Evolutionary conservation across 2,113 vertebrate species (phyloP), one percentile per base, ranked within the genome.

Genomic region (Ptilorrhoa leucosticta): DNA sequence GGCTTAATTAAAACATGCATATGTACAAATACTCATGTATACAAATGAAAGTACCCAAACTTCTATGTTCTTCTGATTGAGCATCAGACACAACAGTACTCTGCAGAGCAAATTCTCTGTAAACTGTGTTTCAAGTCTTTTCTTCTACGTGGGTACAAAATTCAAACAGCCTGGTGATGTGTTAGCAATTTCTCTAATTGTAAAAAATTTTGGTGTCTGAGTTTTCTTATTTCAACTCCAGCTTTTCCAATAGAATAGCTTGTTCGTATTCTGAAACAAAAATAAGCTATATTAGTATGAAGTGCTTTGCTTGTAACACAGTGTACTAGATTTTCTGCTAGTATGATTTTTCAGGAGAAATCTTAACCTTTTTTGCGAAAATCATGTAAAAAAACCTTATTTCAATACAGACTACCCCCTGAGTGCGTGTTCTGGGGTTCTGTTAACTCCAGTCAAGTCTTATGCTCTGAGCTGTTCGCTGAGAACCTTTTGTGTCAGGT

Each of bases 1-100:
- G 80, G 60, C 80, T 87, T 89, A 89, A 94, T 95, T 83, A 95
- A 92, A 94, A 80, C 35, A 39, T 53, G 63, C 39, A 45, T 64
- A 35, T 82, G 37, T 51, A 39, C n/a, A 26, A 53, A 65, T 83
- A 89, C 17, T 92, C 4, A 3, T 68, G 75, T 72, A 80, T 92
- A 79, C 27, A 90, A 88, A 72, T 76, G n/a, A 44, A 83, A 87
- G 57, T 80, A 89, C 28, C 28, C 16, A 61, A 65, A 57, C 48
- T 23, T 89, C 50, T 69, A 3, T 80, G 27, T 12, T 83, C 10
- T 80, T 40, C 39, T 78, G 39, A 75, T 27, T 70, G 60, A 89
- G 39, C 39, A 58, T 42, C 42, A 68, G 56, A 95, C 33, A 69
- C 24, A 66, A 37, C 37, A 64, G 50, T 64, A 50, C 6, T 66